A percentile compares a stretch with the other conserved stretches of the same genome.
Evolutionary conservation across 92 coral and sea anemone species (phyloP).

Genomic region (Pocillopora meandrina): DNA sequence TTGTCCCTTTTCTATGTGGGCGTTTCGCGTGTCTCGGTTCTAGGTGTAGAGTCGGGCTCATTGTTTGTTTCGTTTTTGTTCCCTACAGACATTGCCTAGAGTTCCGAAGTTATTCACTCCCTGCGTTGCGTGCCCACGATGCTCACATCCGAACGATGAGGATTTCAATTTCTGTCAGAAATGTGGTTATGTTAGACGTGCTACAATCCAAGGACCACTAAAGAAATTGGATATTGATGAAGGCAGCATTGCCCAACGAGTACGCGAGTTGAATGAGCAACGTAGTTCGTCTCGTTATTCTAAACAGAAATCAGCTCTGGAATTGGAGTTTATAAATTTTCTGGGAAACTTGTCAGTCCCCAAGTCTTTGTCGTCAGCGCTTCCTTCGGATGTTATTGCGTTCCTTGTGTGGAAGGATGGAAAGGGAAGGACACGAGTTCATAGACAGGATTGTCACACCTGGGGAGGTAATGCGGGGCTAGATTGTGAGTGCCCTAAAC

Average conservation of each 20-base stretch:
- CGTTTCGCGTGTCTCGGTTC: slow-evolving; percentile 1
- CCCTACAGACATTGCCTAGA: too few relatives aligned
- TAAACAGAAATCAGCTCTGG: slow-evolving; percentile 43
- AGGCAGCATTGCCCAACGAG: slow-evolving; percentile 1
- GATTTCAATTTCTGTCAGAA: too few relatives aligned
- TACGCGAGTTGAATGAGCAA: neutral
- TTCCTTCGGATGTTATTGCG: slow-evolving; percentile 30
- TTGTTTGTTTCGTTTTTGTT: too few relatives aligned
- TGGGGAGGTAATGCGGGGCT: neutral
- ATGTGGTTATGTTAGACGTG: slow-evolving; percentile 22
- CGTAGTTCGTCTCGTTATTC: slow-evolving; percentile 24
- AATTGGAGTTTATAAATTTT: slow-evolving; percentile 19
- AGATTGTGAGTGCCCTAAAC: slow-evolving; percentile 29
- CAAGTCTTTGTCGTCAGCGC: slow-evolving; percentile 11
- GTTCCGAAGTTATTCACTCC: too few relatives aligned
- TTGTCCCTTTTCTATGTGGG: too few relatives aligned
- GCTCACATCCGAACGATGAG: too few relatives aligned
- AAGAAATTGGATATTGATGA: slow-evolving; percentile 19
- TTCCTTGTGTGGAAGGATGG: slow-evolving; percentile 43
- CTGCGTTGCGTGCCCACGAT: too few relatives aligned
- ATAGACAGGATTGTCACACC: slow-evolving; percentile 1
- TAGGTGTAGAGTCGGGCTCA: too few relatives aligned
- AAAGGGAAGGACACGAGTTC: slow-evolving; percentile 24
- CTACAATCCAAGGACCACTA: neutral
- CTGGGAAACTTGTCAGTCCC: neutral